Percentiles rank a stretch among this genome's conserved stretches.
phyloP scores from a whole-genome alignment of 2,888 invertebrate genomes.

The Amiota minor region DNA sequence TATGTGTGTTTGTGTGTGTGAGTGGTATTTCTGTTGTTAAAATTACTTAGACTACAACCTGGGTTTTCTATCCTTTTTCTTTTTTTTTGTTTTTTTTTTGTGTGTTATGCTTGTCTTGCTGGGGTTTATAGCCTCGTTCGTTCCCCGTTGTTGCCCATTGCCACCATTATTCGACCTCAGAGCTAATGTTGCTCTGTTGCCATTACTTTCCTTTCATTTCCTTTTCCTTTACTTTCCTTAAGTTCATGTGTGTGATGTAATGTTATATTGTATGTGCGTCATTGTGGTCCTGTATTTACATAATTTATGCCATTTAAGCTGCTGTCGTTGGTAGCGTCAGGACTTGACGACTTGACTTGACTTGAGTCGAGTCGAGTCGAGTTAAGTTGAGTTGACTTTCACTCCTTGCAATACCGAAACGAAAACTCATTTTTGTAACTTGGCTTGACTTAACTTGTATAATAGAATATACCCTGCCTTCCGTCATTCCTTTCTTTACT shows the following conservation, averaged over 20 bases:
- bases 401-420: conserved; percentile 31
- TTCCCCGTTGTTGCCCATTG: not conserved
- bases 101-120: too few species aligned
- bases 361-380: not conserved
- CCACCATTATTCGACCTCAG: conserved; percentile 47
- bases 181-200: conserved; percentile 7
- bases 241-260: conserved; percentile 27
- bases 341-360: conserved; percentile 28
- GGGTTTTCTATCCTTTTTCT: conserved; percentile 17
- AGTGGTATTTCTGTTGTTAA: not conserved
- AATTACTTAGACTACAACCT: conserved; percentile 18
- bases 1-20: conserved; percentile 14
- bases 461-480: too few species aligned
- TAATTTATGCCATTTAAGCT: conserved; percentile 62
- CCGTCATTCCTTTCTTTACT: conserved; percentile 47
- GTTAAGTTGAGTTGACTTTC: conserved; percentile 22
- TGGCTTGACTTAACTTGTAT: too few species aligned
- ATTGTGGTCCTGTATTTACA: conserved; percentile 59
- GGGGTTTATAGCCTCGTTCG: too few species aligned
- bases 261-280: conserved; percentile 40
- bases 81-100: not conserved
- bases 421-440: too few species aligned
- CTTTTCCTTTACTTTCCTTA: conserved; percentile 13
- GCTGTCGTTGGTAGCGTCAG: conserved; percentile 29
- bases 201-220: conserved; percentile 18